These are phyloP conservation scores for Choristoneura fumiferana DNA, from an alignment of 1,140 invertebrate species.

Conservation along the genomic window DNA sequence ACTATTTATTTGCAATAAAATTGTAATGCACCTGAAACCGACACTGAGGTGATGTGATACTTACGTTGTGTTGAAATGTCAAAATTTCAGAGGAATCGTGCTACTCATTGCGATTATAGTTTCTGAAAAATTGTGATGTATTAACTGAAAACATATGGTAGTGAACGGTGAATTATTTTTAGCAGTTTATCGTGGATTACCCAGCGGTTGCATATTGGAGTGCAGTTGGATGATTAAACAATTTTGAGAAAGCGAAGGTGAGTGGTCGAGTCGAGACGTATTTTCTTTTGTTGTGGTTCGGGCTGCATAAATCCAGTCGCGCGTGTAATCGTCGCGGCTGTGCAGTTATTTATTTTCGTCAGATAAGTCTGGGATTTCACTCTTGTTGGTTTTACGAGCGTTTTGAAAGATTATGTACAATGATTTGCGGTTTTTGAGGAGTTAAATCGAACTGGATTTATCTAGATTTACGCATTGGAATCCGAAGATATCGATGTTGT, in stretches of 20 bases:
- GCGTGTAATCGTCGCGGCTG: slow-evolving; percentile 17
- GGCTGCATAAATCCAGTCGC: slow-evolving; percentile 32
- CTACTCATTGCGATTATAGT: slow-evolving; percentile 8
- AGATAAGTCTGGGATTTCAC: slow-evolving; percentile 1
- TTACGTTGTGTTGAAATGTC: slow-evolving; percentile 10
- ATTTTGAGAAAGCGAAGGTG: slow-evolving; percentile 55
- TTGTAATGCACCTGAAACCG: neutral
- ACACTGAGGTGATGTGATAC: neutral
- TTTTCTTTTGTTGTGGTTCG: slow-evolving; percentile 57
- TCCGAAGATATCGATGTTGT: neutral
- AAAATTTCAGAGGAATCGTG: slow-evolving; percentile 11
- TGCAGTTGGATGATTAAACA: slow-evolving; percentile 60
- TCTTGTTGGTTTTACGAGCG: slow-evolving; percentile 2
- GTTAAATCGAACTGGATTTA: neutral
- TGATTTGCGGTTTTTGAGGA: neutral
- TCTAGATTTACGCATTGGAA: neutral
- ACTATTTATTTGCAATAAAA: neutral
- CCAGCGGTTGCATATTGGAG: neutral
- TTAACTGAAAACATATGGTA: slow-evolving; percentile 16
- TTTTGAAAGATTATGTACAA: neutral
- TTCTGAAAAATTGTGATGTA: slow-evolving; percentile 9
- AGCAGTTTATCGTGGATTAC: neutral
- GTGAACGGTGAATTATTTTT: slow-evolving; percentile 4
- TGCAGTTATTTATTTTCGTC: slow-evolving; percentile 11
- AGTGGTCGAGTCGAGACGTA: slow-evolving; percentile 21